Evolutionary conservation across 2,888 invertebrate species (phyloP).

Genomic region (Parnassius orleans): DNA sequence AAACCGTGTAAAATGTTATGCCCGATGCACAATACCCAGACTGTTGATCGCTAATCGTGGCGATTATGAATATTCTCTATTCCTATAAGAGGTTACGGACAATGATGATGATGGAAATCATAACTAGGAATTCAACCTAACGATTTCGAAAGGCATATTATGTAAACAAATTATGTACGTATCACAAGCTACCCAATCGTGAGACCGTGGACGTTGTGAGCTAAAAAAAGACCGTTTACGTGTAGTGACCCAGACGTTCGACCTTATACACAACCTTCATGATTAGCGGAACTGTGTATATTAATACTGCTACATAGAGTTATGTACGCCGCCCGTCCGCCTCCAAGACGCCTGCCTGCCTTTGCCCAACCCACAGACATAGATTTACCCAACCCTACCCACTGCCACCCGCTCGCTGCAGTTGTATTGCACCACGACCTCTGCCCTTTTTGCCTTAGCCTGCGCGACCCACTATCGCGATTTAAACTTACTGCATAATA

Average conservation of each 20-base stretch:
- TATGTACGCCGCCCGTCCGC: conserved; percentile 35
- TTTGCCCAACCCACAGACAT: conserved; percentile 32
- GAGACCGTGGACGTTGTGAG: background rate
- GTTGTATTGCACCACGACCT: conserved; percentile 64
- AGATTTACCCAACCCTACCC: conserved; percentile 34
- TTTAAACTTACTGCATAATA: conserved; percentile 22
- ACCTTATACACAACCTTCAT: conserved; percentile 71
- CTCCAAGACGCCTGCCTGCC: conserved; percentile 48
- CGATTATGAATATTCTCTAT: no score
- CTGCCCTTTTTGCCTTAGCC: conserved; percentile 52
- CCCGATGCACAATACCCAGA: no score
- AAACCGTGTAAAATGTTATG: no score
- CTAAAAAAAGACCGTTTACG: conserved; percentile 32
- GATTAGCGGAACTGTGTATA: conserved; percentile 57
- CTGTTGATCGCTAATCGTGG: no score
- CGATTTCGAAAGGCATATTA: background rate
- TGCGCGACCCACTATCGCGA: conserved; percentile 36
- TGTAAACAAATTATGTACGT: background rate
- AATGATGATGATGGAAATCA: no score
- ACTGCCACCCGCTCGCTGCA: conserved; percentile 39
- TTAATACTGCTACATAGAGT: conserved; percentile 32
- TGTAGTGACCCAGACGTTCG: conserved; percentile 42
- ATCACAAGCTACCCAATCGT: background rate
- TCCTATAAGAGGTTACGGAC: no score
- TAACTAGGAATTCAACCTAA: no score